Evolutionary conservation across 2,797 vertebrate species (phyloP).

Genomic region (Amniataba percoides): DNA sequence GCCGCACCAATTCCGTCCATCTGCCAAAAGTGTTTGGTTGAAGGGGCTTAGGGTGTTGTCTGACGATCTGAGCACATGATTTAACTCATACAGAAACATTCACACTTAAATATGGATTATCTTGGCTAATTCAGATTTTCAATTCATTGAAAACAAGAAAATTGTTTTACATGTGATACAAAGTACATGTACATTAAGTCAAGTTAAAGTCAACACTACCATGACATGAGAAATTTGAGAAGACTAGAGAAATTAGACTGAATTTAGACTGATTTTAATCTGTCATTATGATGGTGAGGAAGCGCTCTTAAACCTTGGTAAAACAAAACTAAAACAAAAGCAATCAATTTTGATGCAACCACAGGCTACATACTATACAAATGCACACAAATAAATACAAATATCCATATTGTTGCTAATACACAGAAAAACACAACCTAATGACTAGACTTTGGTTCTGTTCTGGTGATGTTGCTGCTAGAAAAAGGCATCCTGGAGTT

Average conservation of each 20-base stretch:
- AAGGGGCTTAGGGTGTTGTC: background rate
- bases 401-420: background rate
- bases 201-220: no score
- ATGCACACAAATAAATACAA: background rate
- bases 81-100: no score
- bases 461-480: slow-evolving; percentile 12
- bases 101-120: no score
- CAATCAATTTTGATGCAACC: background rate
- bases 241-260: background rate
- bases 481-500: background rate
- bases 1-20: background rate
- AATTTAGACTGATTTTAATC: no score
- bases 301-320: background rate
- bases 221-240: background rate
- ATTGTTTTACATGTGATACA: no score
- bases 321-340: background rate
- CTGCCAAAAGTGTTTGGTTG: no score
- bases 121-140: no score
- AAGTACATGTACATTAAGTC: no score
- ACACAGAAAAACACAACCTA: background rate
- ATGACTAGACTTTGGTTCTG: background rate
- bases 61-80: no score
- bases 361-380: background rate
- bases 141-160: no score
- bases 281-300: background rate